Evolutionary conservation across 1,140 invertebrate species (phyloP).

Genomic region (Chironomus tepperi): DNA sequence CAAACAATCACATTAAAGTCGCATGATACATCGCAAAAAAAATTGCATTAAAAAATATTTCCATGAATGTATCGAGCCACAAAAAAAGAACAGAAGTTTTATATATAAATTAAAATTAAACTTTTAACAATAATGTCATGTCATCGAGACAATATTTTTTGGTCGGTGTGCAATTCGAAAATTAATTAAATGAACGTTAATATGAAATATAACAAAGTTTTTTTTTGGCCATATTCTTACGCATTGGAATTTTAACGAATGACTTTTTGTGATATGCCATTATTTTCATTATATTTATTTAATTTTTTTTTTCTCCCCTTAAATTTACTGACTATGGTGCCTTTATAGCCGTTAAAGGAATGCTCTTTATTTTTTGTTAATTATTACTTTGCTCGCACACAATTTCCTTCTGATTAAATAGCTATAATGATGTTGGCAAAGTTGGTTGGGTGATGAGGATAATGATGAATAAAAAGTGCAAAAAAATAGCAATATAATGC

Average conservation of each 20-base stretch:
- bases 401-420: constrained; percentile 22
- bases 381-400: constrained; percentile 18
- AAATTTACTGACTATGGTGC: neutral
- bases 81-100: neutral
- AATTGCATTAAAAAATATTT: neutral
- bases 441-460: too few relatives aligned
- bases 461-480: too few relatives aligned
- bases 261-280: neutral
- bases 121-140: constrained; percentile 14
- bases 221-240: neutral
- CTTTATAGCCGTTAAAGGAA: neutral
- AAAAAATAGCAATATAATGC: neutral
- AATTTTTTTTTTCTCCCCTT: too few relatives aligned
- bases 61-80: too few relatives aligned
- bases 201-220: neutral
- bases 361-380: constrained; percentile 18
- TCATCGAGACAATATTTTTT: neutral
- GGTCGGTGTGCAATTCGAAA: constrained; percentile 7
- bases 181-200: constrained; percentile 23
- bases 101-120: neutral
- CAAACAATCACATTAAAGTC: too few relatives aligned
- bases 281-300: neutral
- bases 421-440: neutral
- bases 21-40: neutral
- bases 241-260: constrained; percentile 23